A percentile compares a stretch with the other conserved stretches of the same genome.
These are phyloP conservation scores for Alauda arvensis DNA, from an alignment of 2,797 vertebrate species.

Conservation along the genomic window DNA sequence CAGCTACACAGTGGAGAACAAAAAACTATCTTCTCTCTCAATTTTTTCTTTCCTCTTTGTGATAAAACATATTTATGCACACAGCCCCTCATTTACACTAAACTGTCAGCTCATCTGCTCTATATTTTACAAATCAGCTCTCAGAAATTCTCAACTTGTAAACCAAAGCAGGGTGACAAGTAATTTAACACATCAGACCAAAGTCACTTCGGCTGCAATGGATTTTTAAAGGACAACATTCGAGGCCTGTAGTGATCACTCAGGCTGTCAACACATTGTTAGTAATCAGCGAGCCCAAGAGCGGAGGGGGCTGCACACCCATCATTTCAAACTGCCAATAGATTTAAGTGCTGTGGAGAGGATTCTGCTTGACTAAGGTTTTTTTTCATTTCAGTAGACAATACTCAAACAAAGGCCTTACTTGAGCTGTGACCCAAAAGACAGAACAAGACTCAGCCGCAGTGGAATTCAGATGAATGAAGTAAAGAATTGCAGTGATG, in stretches of 20 bases:
- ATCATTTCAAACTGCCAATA: neutral
- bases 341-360: neutral
- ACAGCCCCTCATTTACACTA: accelerated
- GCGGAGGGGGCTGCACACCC: neutral
- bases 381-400: neutral
- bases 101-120: neutral
- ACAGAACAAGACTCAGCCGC: neutral
- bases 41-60: neutral
- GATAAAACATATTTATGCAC: neutral
- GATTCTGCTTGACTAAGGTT: neutral
- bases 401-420: neutral
- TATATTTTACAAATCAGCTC: neutral
- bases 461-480: neutral
- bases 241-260: neutral
- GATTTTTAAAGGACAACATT: neutral
- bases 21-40: neutral
- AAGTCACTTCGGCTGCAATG: neutral
- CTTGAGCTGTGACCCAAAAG: neutral
- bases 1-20: neutral
- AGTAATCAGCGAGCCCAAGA: neutral
- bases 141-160: neutral
- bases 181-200: neutral
- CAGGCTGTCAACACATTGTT: neutral
- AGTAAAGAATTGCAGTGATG: neutral
- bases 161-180: neutral